Evolutionary conservation across 2,888 invertebrate species (phyloP).

Genomic region (Reticulitermes lucifugus): DNA sequence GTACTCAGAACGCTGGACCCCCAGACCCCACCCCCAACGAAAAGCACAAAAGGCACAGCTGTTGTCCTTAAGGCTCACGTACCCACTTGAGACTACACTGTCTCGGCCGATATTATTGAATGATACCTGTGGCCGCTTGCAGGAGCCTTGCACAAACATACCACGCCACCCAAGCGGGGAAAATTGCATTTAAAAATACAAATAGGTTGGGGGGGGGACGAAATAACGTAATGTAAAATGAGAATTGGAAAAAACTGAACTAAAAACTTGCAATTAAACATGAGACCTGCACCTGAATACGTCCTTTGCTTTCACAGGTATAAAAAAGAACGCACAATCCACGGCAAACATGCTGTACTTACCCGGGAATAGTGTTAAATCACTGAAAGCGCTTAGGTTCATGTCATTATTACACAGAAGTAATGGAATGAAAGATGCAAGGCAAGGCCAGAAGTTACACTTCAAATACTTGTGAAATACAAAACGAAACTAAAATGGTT

Average conservation of each 20-base stretch:
- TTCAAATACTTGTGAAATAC: not conserved
- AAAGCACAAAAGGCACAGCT: no score
- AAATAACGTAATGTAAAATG: not conserved
- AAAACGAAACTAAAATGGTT: not conserved
- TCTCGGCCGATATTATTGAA: not conserved
- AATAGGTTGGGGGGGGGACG: not conserved
- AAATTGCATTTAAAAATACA: slow-evolving; percentile 15
- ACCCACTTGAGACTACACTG: not conserved
- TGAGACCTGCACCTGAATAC: not conserved
- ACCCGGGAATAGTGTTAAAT: not conserved
- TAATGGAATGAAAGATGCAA: not conserved
- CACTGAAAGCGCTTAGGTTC: not conserved
- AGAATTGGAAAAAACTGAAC: not conserved
- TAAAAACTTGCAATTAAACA: not conserved
- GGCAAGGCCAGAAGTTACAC: not conserved
- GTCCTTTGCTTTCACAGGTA: not conserved
- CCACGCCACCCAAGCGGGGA: slow-evolving; percentile 23
- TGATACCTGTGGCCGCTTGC: not conserved
- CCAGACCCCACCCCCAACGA: no score
- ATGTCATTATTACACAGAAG: not conserved
- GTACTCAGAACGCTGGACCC: no score
- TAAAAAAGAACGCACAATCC: not conserved
- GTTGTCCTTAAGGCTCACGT: not conserved
- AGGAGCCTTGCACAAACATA: not conserved
- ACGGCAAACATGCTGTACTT: not conserved